Evolutionary conservation across 2,113 vertebrate species (phyloP), one percentile per base, ranked within the genome.

Genomic region (Actenoides hombroni): DNA sequence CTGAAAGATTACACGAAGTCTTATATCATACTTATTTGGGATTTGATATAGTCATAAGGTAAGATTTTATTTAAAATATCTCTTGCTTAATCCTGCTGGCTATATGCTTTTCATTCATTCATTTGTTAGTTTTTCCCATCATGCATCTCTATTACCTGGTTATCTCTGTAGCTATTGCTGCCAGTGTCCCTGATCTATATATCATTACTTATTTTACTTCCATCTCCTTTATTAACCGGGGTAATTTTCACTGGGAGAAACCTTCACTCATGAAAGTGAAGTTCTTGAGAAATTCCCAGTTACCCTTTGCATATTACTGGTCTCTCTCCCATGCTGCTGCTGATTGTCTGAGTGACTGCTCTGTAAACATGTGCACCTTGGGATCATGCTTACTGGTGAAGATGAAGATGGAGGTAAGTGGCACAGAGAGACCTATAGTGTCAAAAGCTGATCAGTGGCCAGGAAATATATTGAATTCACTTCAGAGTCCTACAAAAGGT

Each of bases 121-220:
- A 3, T 79, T 61, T 18, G 4, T 40, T 76, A 77, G 5, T 56
- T 92, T 83, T 65, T 44, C 18, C 44, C 23, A 54, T 40, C 13
- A 42, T 0, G 1, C 6, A 59, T 2, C 6, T 73, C n/a, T n/a
- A 0, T 63, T 42, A 48, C 29, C 10, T 21, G 7, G 5, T 33
- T 63, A 4, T 35, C 12, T 65, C 28, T 73, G 8, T n/a, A 54
- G 31, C 11, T 13, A 13, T 9, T 70, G 16, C 18, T 54, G 7
- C 8, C 24, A 59, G 13, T 26, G 21, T 35, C 20, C 2, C 33
- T 13, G 9, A 61, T 73, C 40, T 48, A 17, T 48, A 17, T 23
- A 17, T 23, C 60, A 57, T 10, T n/a, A 10, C 20, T 42, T 76
- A 37, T 42, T 83, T 68, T 16, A 42, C 12, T 49, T 69, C 35